Evolutionary conservation across 2,888 invertebrate genomes (phyloP).

Genomic region (Dicyrtomina minuta): DNA sequence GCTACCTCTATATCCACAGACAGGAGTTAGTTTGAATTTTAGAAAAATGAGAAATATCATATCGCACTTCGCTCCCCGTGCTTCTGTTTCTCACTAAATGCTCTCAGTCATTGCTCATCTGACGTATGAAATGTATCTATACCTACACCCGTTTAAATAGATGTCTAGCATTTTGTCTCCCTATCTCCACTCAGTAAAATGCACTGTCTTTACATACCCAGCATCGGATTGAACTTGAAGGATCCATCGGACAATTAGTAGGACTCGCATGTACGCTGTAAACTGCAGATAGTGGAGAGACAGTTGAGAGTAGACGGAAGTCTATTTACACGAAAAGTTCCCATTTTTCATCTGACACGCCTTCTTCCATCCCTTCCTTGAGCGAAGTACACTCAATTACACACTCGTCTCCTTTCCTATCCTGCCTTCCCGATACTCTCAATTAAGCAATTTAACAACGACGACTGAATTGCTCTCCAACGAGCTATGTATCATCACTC

Average conservation of each 20-base stretch:
- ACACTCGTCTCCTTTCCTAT: conserved; percentile 23
- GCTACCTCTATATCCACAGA: too few species aligned
- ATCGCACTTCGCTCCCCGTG: neutral
- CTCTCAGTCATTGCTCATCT: conserved; percentile 12
- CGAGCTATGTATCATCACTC: too few species aligned
- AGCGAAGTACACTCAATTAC: conserved; percentile 35
- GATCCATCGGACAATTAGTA: too few species aligned
- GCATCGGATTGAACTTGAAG: neutral
- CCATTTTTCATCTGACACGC: conserved; percentile 41
- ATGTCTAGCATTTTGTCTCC: too few species aligned
- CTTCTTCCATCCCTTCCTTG: conserved; percentile 35
- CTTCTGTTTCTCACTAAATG: conserved; percentile 2
- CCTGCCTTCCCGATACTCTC: conserved; percentile 32
- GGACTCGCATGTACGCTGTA: neutral
- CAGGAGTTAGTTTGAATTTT: neutral
- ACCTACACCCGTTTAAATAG: too few species aligned
- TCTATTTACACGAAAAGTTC: conserved; percentile 35
- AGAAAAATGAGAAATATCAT: conserved; percentile 1
- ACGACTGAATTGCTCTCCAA: neutral
- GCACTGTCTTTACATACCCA: neutral
- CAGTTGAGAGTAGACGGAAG: conserved; percentile 27
- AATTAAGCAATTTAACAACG: conserved; percentile 41
- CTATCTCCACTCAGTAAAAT: neutral
- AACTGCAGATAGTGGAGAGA: neutral
- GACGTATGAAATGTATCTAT: too few species aligned